Evolutionary conservation across 1,140 invertebrate genomes (phyloP), one percentile per base, ranked within the genome.

Genomic region (Wiebesia pumilae): DNA sequence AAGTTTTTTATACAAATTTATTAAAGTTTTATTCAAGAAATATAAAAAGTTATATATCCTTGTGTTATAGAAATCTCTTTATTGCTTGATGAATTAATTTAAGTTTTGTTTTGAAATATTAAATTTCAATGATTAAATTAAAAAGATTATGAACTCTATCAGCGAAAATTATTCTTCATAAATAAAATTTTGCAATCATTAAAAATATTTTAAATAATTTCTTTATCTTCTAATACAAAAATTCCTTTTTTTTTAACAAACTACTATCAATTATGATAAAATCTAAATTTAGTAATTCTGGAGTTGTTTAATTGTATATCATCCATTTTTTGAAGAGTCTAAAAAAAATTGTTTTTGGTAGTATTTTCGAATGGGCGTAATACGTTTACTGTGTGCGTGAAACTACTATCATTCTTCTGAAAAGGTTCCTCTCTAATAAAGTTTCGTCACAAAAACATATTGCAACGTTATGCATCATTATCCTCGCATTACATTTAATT

Each of bases 401-500:
- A 65, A 65, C 27, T 65, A 65, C 12, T 65, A 9, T 27, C n/a
- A 12, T 12, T n/a, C 27, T 3, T 3, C 14, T 65, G n/a, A 30
- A n/a, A 65, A 65, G 62, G 24, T n/a, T n/a, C 14, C 62, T 30
- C 62, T n/a, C 14, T 69, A 33, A 69, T 69, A 7, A 69, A 30
- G 35, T 33, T 35, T 69, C 35, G 35, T 33, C 16, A 69, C 33
- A 69, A 27, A 30, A 58, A 58, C n/a, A 33, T 35, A 27, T 71
- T 6, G 2, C 19, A 24, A n/a, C 16, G 35, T 54, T 69, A 79
- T 47, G 62, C 83, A 71, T 85, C 38, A 80, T 85, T 71, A n/a
- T 4, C 62, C 30, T 69, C 14, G 30, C 40, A 69, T 80, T 85
- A 67, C 40, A 69, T 86, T 81, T 86, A 86, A 86, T 86, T 75